These are phyloP conservation scores for Petromus typicus DNA, from an alignment of 2,113 vertebrate genomes.

Conservation along the genomic window DNA sequence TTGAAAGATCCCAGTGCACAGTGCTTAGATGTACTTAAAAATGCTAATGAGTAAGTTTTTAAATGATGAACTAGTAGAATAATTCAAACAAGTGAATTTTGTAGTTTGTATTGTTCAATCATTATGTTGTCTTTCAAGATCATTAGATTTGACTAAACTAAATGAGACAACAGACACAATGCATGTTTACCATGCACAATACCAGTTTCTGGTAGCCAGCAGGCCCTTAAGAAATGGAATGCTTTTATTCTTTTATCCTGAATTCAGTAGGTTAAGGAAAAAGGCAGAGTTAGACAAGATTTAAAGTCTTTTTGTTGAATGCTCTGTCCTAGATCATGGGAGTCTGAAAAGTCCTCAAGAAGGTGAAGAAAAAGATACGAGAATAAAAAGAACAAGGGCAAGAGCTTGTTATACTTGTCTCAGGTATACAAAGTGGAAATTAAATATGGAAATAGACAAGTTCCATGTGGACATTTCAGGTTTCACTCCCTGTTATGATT, in stretches of 20 bases:
- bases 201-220: constrained; percentile 9
- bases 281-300: constrained; percentile 13
- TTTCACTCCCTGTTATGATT: neutral
- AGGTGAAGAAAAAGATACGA: neutral
- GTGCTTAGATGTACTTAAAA: neutral
- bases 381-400: neutral
- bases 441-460: neutral
- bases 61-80: neutral
- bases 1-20: constrained; percentile 2
- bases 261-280: constrained; percentile 42
- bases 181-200: neutral
- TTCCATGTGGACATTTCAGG: neutral
- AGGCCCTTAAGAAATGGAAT: neutral
- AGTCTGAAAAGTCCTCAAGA: neutral
- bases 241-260: neutral
- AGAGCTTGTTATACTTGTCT: neutral
- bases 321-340: neutral
- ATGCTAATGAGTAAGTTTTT: neutral
- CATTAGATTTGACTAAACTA: constrained; percentile 7
- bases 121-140: neutral
- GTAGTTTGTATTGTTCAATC: constrained; percentile 11
- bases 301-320: neutral
- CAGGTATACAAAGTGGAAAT: neutral
- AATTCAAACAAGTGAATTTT: constrained; percentile 22
- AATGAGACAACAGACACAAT: neutral